These are phyloP conservation scores for Tachuris rubrigastra DNA, from an alignment of 2,113 vertebrate species.

Conservation along the genomic window DNA sequence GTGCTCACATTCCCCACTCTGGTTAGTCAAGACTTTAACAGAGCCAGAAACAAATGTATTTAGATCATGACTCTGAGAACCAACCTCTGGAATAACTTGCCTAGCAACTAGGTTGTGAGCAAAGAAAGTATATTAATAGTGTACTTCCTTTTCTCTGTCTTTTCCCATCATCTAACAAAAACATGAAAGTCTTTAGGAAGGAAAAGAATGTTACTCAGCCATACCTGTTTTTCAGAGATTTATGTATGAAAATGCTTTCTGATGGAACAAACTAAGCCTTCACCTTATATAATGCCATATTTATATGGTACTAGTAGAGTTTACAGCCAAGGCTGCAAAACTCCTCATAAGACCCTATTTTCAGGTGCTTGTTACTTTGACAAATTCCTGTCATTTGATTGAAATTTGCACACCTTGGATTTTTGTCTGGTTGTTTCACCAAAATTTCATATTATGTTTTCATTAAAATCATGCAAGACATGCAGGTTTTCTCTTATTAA, in stretches of 20 bases:
- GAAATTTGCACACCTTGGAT: not conserved
- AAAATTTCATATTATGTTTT: not conserved
- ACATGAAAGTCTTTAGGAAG: not conserved
- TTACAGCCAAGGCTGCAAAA: not conserved
- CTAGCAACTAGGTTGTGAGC: not conserved
- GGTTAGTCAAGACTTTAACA: slow-evolving; percentile 10
- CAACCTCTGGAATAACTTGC: slow-evolving; percentile 32
- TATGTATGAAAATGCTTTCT: not conserved
- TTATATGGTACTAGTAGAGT: not conserved
- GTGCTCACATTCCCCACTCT: not conserved
- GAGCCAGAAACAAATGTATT: slow-evolving; percentile 52
- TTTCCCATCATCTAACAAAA: not conserved
- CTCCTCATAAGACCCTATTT: not conserved
- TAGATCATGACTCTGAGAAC: slow-evolving; percentile 28
- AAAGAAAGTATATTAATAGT: not conserved
- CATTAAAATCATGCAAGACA: not conserved
- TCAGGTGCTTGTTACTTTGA: not conserved
- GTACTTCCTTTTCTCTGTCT: not conserved
- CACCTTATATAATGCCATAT: not conserved
- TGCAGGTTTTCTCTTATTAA: not conserved
- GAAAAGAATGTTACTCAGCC: not conserved
- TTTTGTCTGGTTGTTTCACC: not conserved
- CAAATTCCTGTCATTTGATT: not conserved
- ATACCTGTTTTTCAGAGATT: not conserved
- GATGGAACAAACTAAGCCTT: not conserved